A percentile compares a stretch with the other conserved stretches of the same genome.
Conservation (phyloP, 2,113 vertebrate genomes). For the Todiramphus chloris region DNA sequence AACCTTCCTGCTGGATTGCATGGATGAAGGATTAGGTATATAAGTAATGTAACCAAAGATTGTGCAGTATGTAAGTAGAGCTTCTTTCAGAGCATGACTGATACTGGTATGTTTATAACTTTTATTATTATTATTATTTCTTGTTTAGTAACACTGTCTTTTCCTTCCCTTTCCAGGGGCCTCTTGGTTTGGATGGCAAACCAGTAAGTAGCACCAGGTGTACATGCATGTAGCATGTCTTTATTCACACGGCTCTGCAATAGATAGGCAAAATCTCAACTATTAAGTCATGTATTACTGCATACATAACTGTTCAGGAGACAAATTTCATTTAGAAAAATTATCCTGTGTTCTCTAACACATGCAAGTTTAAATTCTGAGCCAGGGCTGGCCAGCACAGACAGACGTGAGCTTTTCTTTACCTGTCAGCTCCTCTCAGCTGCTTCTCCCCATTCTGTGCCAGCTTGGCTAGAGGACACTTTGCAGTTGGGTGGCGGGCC, state of each 20-base stretch:
- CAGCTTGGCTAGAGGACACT: rapidly evolving
- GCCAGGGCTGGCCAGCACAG: not conserved
- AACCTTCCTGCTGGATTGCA: constrained; percentile 20
- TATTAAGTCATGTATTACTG: not conserved
- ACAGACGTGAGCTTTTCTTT: not conserved
- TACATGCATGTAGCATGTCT: not conserved
- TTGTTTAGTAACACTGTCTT: not conserved
- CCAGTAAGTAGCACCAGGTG: constrained; percentile 83
- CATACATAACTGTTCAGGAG: not conserved
- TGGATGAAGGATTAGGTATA: constrained; percentile 10
- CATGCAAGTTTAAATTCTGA: not conserved
- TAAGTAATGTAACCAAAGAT: not conserved
- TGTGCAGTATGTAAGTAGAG: not conserved
- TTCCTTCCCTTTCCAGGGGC: constrained; percentile 79
- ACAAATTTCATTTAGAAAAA: not conserved
- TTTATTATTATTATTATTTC: not conserved
- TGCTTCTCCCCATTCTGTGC: not conserved
- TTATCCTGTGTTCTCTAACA: not conserved
- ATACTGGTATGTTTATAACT: not conserved
- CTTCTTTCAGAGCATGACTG: constrained; percentile 17
- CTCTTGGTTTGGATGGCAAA: constrained; percentile 94
- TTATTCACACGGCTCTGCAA: not conserved
- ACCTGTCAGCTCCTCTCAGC: not conserved
- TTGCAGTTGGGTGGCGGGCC: not conserved
- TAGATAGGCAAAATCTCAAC: not conserved